Base-by-base conservation (phyloP, 2,113 vertebrate species). In the Asarcornis scutulata region DNA sequence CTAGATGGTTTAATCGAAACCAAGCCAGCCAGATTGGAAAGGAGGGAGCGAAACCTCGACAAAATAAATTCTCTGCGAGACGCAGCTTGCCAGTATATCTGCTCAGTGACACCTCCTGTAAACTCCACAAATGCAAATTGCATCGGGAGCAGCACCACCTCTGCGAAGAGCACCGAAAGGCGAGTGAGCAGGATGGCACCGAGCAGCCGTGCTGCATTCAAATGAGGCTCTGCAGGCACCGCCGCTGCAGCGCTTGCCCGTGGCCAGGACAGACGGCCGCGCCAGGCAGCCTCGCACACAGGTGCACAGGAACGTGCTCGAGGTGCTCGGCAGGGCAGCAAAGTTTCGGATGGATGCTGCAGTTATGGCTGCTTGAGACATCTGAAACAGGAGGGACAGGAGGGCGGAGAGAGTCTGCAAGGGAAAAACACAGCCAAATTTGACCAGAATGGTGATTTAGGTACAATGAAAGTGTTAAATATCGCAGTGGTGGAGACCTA, bases 41-140 rank as follows among this genome's bases (percentile, higher is more conserved):
- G 91, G 91, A 95, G 87, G 93, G 84, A 93, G 89, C 9, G 1
- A 96, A 94, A 89, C 71, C 71, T 69, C 13, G 36, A 9, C 26
- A 32, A 66, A 94, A 97, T 89, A 82, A 95, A 97, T 95, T 96
- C 95, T 50, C 96, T 29, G 91, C 15, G 59, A 97, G 94, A 96
- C 93, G 4, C 94, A 93, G 94, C 87, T 95, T 96, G 94, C 89
- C 89, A 71, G 84, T 46, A 2, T 25, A 27, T 85, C 91, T 93
- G 94, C 93, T 81, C 0, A 1, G 50, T 83, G 93, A 93, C 94
- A 91, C 94, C 93, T 96, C 90, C 92, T 74, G 92, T 0, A 40
- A 94, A 88, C 87, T 50, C 87, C 81, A 48, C 72, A 83, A 59
- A 94, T 80, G 95, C 96, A 91, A 91, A 95, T 91, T 0, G 66